Conservation (phyloP, 1,140 invertebrate genomes). For the Drosophila kanapiae region DNA sequence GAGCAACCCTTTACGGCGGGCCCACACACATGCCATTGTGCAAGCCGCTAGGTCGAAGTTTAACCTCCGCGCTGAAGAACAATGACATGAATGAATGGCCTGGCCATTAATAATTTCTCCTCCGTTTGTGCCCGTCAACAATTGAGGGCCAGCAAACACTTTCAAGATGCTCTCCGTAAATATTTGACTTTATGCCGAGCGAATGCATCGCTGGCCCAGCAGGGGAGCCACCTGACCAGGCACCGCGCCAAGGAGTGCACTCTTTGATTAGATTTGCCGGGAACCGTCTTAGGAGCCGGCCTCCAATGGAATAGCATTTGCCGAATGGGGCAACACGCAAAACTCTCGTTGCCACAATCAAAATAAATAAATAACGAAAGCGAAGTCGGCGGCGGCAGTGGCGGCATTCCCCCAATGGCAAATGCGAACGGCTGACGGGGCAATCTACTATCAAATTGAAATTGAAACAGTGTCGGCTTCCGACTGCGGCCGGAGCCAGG, state of each 20-base stretch:
- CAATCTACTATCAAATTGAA: slow-evolving; percentile 71
- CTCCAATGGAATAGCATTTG: slow-evolving; percentile 30
- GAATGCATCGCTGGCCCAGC: slow-evolving; percentile 25
- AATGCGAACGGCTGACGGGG: slow-evolving; percentile 30
- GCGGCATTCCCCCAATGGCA: slow-evolving; percentile 25
- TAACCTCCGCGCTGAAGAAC: slow-evolving; percentile 8
- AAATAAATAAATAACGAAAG: slow-evolving; percentile 69
- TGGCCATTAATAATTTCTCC: slow-evolving; percentile 23
- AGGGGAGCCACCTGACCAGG: slow-evolving; percentile 5
- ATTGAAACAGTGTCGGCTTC: slow-evolving; percentile 53
- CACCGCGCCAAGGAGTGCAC: slow-evolving; percentile 6
- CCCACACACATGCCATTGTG: background rate
- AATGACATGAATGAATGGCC: slow-evolving; percentile 10
- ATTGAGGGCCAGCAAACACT: slow-evolving; percentile 13
- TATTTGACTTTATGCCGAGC: slow-evolving; percentile 52
- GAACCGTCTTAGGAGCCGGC: slow-evolving; percentile 32
- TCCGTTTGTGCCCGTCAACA: background rate
- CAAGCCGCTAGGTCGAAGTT: background rate
- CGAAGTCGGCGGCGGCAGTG: slow-evolving; percentile 28
- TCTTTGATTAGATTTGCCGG: slow-evolving; percentile 34
- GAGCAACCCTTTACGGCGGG: background rate
- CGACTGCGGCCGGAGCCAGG: background rate
- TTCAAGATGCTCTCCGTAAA: slow-evolving; percentile 55
- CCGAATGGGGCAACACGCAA: slow-evolving; percentile 13
- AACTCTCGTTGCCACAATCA: slow-evolving; percentile 20